Evolutionary conservation across 1,140 invertebrate genomes (phyloP).

Genomic region (Drosophila equinoxialis): DNA sequence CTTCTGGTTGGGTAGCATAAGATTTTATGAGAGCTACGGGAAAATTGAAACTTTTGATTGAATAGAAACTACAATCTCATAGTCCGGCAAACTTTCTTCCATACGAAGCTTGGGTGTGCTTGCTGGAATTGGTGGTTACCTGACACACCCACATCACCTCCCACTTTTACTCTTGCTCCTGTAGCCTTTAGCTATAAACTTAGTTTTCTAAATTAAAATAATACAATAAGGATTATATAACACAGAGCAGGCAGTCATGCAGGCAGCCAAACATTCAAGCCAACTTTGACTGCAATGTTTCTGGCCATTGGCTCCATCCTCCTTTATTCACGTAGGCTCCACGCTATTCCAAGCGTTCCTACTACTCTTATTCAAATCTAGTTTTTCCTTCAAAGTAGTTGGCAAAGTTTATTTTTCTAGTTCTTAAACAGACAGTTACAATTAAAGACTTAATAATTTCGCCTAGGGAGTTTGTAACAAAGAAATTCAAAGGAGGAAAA

Average conservation of each 20-base stretch:
- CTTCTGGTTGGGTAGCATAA: conserved; percentile 15
- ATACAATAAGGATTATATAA: conserved; percentile 78
- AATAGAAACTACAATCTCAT: conserved; percentile 78
- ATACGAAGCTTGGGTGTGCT: conserved; percentile 25
- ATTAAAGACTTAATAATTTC: neutral
- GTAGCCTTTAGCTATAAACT: conserved; percentile 53
- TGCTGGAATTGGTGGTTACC: conserved; percentile 37
- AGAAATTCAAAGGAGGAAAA: too few relatives aligned
- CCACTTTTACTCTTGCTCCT: neutral
- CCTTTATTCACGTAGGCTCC: neutral
- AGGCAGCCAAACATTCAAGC: conserved; percentile 13
- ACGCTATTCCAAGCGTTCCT: neutral
- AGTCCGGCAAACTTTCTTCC: conserved; percentile 49
- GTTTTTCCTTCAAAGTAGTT: conserved; percentile 9
- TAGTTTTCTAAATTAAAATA: conserved; percentile 80
- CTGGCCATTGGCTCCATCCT: neutral
- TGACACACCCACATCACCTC: conserved; percentile 6
- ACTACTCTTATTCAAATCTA: conserved; percentile 6
- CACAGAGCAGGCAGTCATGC: conserved; percentile 29
- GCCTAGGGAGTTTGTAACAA: neutral
- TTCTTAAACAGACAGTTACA: neutral
- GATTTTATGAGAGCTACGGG: conserved; percentile 58
- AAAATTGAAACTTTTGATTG: conserved; percentile 81
- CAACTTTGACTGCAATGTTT: conserved; percentile 18
- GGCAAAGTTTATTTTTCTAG: conserved; percentile 11